Evolutionary conservation across 2,113 vertebrate species (phyloP).

Genomic region (Gymnogyps californianus): DNA sequence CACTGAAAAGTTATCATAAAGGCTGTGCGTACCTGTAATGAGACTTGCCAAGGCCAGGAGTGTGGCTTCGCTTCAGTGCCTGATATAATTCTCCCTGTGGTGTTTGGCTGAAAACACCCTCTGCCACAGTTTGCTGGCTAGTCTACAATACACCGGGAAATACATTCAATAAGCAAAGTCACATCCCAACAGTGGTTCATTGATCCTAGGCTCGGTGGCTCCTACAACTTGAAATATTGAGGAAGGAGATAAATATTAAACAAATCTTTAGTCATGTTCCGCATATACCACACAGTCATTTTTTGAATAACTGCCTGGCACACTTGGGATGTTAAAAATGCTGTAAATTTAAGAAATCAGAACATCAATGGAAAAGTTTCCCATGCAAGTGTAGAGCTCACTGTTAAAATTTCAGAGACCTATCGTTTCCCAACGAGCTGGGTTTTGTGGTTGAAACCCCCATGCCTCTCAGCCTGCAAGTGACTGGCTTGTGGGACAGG

Average conservation of each 20-base stretch:
- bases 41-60: conserved; percentile 82
- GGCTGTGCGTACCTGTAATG: conserved; percentile 69
- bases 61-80: conserved; percentile 76
- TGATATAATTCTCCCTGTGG: conserved; percentile 71
- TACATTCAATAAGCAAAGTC: not conserved
- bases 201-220: not conserved
- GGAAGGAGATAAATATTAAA: not conserved
- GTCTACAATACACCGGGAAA: conserved; percentile 47
- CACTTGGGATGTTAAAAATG: not conserved
- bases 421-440: not conserved
- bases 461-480: not conserved
- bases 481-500: not conserved
- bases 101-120: conserved; percentile 78
- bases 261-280: not conserved
- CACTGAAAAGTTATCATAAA: not conserved
- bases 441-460: not conserved
- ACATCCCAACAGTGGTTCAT: not conserved
- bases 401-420: not conserved
- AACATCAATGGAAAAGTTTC: not conserved
- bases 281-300: not conserved
- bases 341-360: not conserved
- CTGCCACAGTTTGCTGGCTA: conserved; percentile 78
- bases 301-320: not conserved
- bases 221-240: not conserved
- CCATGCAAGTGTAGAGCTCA: not conserved